These are phyloP conservation scores for Trichomalopsis sarcophagae DNA, from an alignment of 1,140 invertebrate genomes.

Conservation along the genomic window DNA sequence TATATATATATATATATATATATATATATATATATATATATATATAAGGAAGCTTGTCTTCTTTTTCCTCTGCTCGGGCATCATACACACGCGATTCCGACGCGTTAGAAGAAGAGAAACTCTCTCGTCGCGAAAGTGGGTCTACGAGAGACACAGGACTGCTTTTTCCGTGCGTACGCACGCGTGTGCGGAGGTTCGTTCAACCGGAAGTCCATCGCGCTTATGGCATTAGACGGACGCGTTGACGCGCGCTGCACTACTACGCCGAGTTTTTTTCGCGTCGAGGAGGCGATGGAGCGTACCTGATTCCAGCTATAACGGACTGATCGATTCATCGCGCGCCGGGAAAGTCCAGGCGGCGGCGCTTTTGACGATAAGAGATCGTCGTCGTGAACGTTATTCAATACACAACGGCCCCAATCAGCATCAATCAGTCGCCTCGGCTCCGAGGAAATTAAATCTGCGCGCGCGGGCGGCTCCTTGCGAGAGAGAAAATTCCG, in stretches of 20 bases:
- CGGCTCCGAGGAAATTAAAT: neutral
- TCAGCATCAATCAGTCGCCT: neutral
- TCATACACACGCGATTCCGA: neutral
- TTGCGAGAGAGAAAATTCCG: neutral
- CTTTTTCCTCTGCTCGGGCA: neutral
- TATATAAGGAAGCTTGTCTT: neutral
- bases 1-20: no score
- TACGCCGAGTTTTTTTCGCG: neutral
- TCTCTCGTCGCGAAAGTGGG: neutral
- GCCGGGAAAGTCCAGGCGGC: neutral
- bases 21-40: no score
- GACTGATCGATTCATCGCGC: neutral
- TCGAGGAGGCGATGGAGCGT: neutral
- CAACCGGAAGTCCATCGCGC: conserved; percentile 65
- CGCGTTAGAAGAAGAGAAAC: neutral
- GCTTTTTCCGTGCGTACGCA: neutral
- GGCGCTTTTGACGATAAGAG: neutral
- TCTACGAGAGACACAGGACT: neutral
- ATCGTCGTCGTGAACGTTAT: neutral
- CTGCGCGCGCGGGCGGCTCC: neutral
- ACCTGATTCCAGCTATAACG: neutral
- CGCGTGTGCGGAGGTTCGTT: conserved; percentile 57
- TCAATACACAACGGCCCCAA: neutral
- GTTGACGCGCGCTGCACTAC: conserved; percentile 1
- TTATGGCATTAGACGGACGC: conserved; percentile 62